A percentile compares a stretch with the other conserved stretches of the same genome.
phyloP scores from a whole-genome alignment of 2,113 vertebrate genomes.

The Daboia siamensis region DNA sequence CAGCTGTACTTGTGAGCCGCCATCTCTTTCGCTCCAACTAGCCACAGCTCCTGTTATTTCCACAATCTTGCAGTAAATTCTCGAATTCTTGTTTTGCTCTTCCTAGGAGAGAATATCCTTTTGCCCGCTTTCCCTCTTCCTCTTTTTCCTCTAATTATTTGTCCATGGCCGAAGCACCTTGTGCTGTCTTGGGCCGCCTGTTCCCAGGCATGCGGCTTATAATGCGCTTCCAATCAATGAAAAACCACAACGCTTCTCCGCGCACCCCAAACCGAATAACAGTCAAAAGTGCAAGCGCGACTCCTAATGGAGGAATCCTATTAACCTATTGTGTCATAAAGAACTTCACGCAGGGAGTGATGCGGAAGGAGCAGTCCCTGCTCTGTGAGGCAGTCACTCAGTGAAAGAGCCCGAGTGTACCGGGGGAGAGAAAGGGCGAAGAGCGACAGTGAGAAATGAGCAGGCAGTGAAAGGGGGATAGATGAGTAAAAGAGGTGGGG shows the following conservation, averaged over 20 bases:
- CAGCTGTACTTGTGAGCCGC: neutral
- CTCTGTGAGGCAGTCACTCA: neutral
- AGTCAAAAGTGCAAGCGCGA: neutral
- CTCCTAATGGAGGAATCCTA: constrained; percentile 1
- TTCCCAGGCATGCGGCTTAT: neutral
- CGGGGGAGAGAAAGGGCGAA: neutral
- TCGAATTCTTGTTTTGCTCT: fast-evolving
- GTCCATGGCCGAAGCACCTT: no score
- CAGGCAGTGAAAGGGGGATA: constrained; percentile 28
- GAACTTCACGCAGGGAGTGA: constrained; percentile 17
- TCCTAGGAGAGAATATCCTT: neutral
- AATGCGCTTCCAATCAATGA: neutral
- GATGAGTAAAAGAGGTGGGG: constrained; percentile 44
- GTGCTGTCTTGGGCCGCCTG: no score
- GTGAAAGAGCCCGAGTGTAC: neutral
- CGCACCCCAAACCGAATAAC: no score
- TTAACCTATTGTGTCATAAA: constrained; percentile 25
- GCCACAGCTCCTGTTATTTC: neutral
- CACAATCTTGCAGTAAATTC: neutral
- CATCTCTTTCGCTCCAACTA: neutral
- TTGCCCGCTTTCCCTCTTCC: neutral
- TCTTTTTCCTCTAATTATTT: neutral
- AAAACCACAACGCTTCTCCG: neutral
- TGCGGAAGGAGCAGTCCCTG: neutral
- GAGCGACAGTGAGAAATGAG: neutral